phyloP scores from a whole-genome alignment of 2,888 invertebrate genomes.

The Nymphalis polychloros region DNA sequence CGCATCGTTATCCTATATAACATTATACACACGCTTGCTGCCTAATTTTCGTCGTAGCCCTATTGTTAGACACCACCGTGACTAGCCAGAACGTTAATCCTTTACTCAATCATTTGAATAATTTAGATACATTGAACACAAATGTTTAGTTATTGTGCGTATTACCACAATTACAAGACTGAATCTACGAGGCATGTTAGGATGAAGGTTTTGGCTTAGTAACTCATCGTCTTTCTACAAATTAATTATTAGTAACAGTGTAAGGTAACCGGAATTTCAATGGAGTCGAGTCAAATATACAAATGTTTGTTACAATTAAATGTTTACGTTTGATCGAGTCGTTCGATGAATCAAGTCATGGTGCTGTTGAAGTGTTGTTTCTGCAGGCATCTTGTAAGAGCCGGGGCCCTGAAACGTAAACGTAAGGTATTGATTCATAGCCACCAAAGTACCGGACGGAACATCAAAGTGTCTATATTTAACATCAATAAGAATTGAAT shows the following conservation, averaged over 20 bases:
- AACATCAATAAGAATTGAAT: conserved; percentile 38
- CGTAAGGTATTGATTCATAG: conserved; percentile 41
- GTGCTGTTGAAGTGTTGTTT: conserved; percentile 69
- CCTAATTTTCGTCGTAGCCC: conserved; percentile 34
- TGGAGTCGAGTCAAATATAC: conserved; percentile 59
- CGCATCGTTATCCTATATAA: conserved; percentile 37
- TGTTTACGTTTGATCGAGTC: conserved; percentile 45
- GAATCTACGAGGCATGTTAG: conserved; percentile 37
- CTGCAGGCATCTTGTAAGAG: conserved; percentile 74
- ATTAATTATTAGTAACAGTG: conserved; percentile 45
- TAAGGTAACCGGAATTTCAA: conserved; percentile 55
- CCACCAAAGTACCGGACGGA: conserved; percentile 34
- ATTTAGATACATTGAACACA: conserved; percentile 6
- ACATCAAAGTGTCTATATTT: conserved; percentile 56
- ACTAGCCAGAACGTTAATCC: conserved; percentile 38
- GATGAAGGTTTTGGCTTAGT: conserved; percentile 41
- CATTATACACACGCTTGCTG: conserved; percentile 41
- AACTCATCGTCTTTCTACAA: conserved; percentile 39
- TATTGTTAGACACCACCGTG: conserved; percentile 33
- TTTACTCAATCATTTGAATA: conserved; percentile 19
- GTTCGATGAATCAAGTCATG: conserved; percentile 62
- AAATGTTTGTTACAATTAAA: conserved; percentile 58
- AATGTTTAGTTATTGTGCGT: conserved; percentile 22
- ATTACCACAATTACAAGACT: conserved; percentile 20
- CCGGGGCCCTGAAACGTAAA: conserved; percentile 72